Conservation (phyloP, 2,113 vertebrate genomes). For the Amphilophus citrinellus region DNA sequence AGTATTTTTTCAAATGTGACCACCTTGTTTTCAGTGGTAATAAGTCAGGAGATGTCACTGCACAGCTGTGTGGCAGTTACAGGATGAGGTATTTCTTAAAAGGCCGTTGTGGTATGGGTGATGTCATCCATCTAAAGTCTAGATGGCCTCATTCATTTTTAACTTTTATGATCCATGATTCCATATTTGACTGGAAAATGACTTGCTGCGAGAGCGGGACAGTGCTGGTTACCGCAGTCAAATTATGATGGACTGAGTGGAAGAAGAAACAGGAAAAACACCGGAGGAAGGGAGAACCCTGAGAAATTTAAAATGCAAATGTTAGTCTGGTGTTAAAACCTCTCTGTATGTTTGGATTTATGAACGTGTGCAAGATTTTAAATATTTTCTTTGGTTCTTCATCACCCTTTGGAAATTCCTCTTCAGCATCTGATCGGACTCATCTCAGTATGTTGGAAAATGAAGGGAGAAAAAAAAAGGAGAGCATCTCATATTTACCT, state of each 20-base stretch:
- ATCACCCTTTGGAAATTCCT: neutral
- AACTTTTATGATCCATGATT: slow-evolving; percentile 15
- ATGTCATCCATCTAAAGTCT: slow-evolving; percentile 19
- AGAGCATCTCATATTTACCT: no score
- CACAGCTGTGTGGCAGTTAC: slow-evolving; percentile 2
- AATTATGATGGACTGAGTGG: slow-evolving; percentile 13
- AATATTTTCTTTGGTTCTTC: neutral
- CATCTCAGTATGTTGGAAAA: neutral
- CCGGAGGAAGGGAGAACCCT: neutral
- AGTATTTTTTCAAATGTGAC: neutral
- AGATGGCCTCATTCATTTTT: slow-evolving; percentile 41
- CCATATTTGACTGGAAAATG: slow-evolving; percentile 55
- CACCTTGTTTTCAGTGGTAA: slow-evolving; percentile 2
- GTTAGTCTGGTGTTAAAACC: neutral
- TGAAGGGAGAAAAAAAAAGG: neutral
- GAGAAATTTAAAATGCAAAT: slow-evolving; percentile 66
- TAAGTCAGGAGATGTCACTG: neutral
- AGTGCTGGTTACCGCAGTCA: slow-evolving; percentile 26
- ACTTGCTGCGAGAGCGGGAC: neutral
- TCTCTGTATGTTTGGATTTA: slow-evolving; percentile 13
- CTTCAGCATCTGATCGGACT: neutral
- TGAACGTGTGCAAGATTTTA: neutral
- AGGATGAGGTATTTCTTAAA: slow-evolving; percentile 27
- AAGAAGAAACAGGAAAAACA: neutral
- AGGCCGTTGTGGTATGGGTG: slow-evolving; percentile 39